Conservation (phyloP, 2,888 invertebrate species). For the Cosmia pyralina region DNA sequence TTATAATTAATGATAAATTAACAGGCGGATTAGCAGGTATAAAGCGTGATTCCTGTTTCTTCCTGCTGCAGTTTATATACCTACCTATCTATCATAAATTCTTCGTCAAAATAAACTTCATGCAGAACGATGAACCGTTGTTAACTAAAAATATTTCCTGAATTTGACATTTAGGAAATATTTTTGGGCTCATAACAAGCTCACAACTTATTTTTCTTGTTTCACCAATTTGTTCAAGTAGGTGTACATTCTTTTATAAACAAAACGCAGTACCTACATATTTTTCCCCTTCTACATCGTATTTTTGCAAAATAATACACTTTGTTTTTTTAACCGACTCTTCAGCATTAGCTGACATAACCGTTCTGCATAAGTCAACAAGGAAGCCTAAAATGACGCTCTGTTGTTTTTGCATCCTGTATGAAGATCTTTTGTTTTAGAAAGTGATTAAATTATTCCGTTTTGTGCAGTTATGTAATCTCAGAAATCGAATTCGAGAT, state of each 20-base stretch:
- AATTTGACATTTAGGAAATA: too few species aligned
- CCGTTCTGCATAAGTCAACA: slow-evolving; percentile 62
- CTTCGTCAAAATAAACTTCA: not conserved
- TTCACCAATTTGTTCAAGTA: slow-evolving; percentile 17
- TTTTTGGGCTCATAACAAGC: not conserved
- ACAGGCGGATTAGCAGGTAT: too few species aligned
- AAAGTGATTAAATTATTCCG: slow-evolving; percentile 5
- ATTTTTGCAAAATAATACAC: slow-evolving; percentile 46
- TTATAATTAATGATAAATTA: not conserved
- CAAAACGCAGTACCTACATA: slow-evolving; percentile 14
- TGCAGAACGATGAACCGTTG: not conserved
- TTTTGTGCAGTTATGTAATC: not conserved
- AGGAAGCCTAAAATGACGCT: slow-evolving; percentile 49
- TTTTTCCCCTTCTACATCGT: slow-evolving; percentile 19
- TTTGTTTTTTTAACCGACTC: slow-evolving; percentile 53
- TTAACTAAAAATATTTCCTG: not conserved
- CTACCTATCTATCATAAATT: too few species aligned
- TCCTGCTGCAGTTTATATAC: too few species aligned
- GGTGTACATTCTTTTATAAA: slow-evolving; percentile 26
- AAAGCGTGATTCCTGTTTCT: too few species aligned
- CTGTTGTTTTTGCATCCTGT: slow-evolving; percentile 19
- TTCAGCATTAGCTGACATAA: slow-evolving; percentile 58
- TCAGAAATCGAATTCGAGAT: too few species aligned
- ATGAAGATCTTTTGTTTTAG: slow-evolving; percentile 23
- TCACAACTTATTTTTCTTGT: not conserved